Conservation (phyloP, 2,797 vertebrate genomes). For the Leptatherina wallacei region DNA sequence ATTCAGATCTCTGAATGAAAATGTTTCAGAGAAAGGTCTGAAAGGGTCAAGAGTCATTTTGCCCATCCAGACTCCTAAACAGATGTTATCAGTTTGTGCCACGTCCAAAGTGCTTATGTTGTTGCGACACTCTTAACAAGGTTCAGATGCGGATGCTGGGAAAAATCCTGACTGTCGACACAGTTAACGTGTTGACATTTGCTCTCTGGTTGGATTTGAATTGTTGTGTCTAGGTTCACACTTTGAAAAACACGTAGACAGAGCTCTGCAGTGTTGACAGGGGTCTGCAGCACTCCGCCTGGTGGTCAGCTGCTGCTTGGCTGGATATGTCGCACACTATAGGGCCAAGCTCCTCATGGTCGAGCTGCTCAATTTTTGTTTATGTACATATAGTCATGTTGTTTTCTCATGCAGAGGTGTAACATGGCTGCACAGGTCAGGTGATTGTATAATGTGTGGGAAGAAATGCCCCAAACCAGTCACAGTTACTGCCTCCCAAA, state of each 20-base stretch:
- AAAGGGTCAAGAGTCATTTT: slow-evolving; percentile 62
- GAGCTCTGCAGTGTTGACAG: background rate
- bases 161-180: slow-evolving; percentile 34
- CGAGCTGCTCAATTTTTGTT: slow-evolving; percentile 26
- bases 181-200: slow-evolving; percentile 43
- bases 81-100: slow-evolving; percentile 67
- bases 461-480: slow-evolving; percentile 21
- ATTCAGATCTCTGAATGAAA: slow-evolving; percentile 37
- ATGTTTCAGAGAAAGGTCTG: slow-evolving; percentile 54
- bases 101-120: slow-evolving; percentile 38
- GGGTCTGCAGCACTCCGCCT: slow-evolving; percentile 7
- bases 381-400: slow-evolving; percentile 11
- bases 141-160: slow-evolving; percentile 36
- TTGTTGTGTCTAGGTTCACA: slow-evolving; percentile 28
- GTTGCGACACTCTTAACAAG: slow-evolving; percentile 23
- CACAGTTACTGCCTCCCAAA: slow-evolving; percentile 14
- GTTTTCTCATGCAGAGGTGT: slow-evolving; percentile 27
- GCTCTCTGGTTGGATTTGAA: slow-evolving; percentile 22
- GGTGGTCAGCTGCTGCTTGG: background rate
- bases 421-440: slow-evolving; percentile 19
- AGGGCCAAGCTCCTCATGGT: background rate
- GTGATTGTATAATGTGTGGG: slow-evolving; percentile 13
- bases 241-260: slow-evolving; percentile 15
- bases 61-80: slow-evolving; percentile 44
- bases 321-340: slow-evolving; percentile 6